phyloP scores from a whole-genome alignment of 2,113 vertebrate genomes.

The Larimichthys polyactis region DNA sequence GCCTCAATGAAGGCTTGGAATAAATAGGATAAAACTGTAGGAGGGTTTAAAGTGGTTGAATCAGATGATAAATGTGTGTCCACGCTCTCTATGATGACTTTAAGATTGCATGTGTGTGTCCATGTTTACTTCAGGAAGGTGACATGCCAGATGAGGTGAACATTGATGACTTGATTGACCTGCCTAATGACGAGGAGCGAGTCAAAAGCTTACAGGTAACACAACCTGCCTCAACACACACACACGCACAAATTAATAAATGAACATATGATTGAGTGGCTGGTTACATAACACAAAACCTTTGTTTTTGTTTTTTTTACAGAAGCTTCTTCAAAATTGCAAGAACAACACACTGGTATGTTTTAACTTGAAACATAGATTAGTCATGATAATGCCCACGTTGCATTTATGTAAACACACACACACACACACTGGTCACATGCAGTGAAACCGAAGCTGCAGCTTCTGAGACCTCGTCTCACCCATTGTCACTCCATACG shows the following conservation, averaged over 20 bases:
- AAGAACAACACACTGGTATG: constrained; percentile 85
- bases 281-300: neutral
- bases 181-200: constrained; percentile 85
- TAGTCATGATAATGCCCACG: neutral
- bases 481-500: constrained; percentile 1
- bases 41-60: neutral
- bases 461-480: constrained; percentile 12
- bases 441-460: neutral
- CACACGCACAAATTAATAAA: too few species aligned
- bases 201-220: constrained; percentile 84
- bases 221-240: neutral
- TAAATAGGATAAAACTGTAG: neutral
- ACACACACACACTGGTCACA: constrained; percentile 1
- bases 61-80: neutral
- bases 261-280: neutral
- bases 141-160: constrained; percentile 91
- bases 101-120: neutral
- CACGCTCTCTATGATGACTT: neutral
- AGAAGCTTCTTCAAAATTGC: constrained; percentile 87
- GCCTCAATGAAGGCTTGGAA: neutral
- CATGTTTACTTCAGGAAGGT: constrained; percentile 75
- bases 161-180: constrained; percentile 88
- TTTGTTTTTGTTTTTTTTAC: constrained; percentile 19
- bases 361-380: constrained; percentile 1
- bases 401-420: neutral